Evolutionary conservation across 2,113 vertebrate genomes (phyloP).

Genomic region (Paramormyrops kingsleyae): DNA sequence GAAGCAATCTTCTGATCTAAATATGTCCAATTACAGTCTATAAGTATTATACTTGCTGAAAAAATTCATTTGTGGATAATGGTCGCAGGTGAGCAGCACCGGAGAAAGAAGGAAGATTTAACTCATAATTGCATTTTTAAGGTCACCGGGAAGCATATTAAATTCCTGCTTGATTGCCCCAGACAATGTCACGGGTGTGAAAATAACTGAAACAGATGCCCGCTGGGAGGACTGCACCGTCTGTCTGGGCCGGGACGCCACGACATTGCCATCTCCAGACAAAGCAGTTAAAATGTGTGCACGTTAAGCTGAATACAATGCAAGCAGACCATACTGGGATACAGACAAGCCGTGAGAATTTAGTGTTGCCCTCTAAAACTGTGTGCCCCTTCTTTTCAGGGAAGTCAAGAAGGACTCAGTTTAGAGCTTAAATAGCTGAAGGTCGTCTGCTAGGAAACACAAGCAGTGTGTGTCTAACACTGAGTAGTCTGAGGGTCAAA

Average conservation of each 20-base stretch:
- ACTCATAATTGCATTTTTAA: background rate
- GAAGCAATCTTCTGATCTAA: background rate
- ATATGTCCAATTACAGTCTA: background rate
- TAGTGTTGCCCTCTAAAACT: background rate
- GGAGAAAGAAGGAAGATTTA: background rate
- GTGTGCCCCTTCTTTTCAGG: background rate
- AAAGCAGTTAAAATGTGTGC: background rate
- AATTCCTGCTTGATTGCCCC: background rate
- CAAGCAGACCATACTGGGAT: background rate
- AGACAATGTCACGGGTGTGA: background rate
- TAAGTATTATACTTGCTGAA: background rate
- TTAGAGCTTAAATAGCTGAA: background rate
- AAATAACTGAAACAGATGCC: background rate
- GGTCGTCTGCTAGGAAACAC: background rate
- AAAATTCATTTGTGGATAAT: background rate
- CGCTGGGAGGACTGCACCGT: background rate
- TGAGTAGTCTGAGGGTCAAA: background rate
- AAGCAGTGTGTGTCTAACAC: background rate
- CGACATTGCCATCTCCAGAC: conserved; percentile 18
- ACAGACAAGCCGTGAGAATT: background rate
- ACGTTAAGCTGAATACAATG: background rate
- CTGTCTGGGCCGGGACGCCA: background rate
- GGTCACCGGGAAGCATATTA: background rate
- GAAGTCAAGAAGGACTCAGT: background rate
- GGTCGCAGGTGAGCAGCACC: background rate